Conservation (phyloP, 2,113 vertebrate species). For the Aptenodytes forsteri region DNA sequence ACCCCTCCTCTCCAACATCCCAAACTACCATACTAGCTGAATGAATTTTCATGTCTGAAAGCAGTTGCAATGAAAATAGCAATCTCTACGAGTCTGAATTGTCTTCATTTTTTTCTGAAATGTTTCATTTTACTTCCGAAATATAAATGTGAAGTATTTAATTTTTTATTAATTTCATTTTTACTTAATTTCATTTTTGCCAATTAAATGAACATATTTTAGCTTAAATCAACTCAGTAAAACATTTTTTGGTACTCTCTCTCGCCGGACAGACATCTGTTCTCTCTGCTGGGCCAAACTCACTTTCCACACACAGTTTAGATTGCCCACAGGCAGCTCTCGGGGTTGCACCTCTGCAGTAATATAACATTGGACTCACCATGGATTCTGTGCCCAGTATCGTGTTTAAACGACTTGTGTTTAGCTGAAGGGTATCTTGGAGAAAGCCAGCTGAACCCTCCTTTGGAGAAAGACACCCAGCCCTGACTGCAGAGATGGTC, state of each 20-base stretch:
- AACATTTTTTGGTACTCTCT: not conserved
- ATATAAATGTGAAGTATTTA: too few relatives aligned
- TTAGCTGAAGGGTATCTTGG: not conserved
- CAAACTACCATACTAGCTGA: not conserved
- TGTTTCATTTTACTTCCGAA: not conserved
- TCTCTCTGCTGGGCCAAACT: not conserved
- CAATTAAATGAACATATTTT: not conserved
- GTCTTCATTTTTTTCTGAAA: not conserved
- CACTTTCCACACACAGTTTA: not conserved
- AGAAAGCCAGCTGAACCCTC: not conserved
- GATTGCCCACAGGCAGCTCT: not conserved
- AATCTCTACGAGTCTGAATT: not conserved
- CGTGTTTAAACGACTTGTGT: not conserved
- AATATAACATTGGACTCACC: too few relatives aligned
- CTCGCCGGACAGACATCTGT: accelerated
- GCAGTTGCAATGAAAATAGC: not conserved
- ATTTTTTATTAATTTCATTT: not conserved
- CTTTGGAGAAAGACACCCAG: too few relatives aligned
- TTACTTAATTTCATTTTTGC: not conserved
- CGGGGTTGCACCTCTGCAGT: not conserved
- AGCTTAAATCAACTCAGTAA: too few relatives aligned
- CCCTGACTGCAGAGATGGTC: not conserved
- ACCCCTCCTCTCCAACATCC: not conserved
- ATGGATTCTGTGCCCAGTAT: accelerated
- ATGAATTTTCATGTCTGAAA: not conserved